These are phyloP conservation scores for Lasius fuliginosus DNA, from an alignment of 2,888 invertebrate species.

Conservation along the genomic window DNA sequence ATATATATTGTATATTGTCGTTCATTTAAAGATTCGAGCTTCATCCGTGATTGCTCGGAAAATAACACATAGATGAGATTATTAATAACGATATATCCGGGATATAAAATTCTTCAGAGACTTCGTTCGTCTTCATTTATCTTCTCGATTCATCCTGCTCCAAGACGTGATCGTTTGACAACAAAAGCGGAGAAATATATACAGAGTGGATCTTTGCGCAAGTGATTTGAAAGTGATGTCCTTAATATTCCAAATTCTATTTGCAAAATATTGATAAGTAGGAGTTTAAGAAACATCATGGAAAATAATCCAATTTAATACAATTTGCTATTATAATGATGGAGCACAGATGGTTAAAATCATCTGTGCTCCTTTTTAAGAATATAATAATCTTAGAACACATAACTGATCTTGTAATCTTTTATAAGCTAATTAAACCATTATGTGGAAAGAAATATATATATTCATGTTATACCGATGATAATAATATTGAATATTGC, in stretches of 20 bases:
- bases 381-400: neutral
- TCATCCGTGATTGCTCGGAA: neutral
- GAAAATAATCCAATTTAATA: neutral
- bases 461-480: neutral
- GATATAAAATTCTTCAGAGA: neutral
- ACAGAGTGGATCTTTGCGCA: neutral
- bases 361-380: neutral
- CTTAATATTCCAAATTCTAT: neutral
- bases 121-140: neutral
- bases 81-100: neutral
- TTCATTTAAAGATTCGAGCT: conserved; percentile 48
- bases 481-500: neutral
- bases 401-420: neutral
- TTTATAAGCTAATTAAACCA: conserved; percentile 17
- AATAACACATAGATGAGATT: conserved; percentile 37
- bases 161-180: neutral
- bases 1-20: conserved; percentile 50
- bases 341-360: neutral
- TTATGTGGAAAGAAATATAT: neutral
- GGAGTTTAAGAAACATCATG: neutral
- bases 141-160: neutral
- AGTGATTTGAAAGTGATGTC: neutral
- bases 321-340: neutral
- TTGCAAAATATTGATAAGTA: neutral
- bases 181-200: neutral